phyloP scores from a whole-genome alignment of 1,140 invertebrate species.

The Drosophila lacteicornis region DNA sequence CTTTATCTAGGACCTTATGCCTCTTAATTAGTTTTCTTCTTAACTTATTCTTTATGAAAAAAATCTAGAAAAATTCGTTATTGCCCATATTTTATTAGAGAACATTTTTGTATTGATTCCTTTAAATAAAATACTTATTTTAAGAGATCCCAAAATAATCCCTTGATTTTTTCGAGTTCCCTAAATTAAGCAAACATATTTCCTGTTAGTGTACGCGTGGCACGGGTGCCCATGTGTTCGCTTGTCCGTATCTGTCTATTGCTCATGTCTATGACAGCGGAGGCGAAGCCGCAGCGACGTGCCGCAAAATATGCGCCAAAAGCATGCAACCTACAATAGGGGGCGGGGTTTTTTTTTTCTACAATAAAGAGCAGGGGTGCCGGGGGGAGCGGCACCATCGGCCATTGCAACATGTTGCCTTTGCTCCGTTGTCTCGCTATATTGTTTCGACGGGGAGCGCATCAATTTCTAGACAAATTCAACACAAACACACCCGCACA shows the following conservation, averaged over 20 bases:
- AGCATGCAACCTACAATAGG: constrained; percentile 58
- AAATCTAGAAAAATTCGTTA: too few species aligned
- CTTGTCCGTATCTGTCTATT: constrained; percentile 45
- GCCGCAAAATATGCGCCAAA: constrained; percentile 68
- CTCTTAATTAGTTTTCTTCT: too few species aligned
- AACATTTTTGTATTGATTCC: too few species aligned
- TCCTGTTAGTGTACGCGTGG: constrained; percentile 5
- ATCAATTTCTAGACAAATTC: constrained; percentile 79
- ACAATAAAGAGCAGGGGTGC: neutral
- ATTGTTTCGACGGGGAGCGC: constrained; percentile 68
- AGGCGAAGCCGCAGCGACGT: constrained; percentile 61
- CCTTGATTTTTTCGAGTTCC: rapidly evolving
- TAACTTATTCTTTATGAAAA: too few species aligned
- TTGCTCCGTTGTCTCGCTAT: constrained; percentile 50
- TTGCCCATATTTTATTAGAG: too few species aligned
- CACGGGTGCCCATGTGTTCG: constrained; percentile 29
- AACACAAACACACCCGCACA: constrained; percentile 51
- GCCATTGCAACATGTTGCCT: constrained; percentile 75
- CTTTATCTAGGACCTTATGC: too few species aligned
- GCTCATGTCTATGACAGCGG: constrained; percentile 62
- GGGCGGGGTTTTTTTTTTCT: constrained; percentile 13
- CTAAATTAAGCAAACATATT: neutral
- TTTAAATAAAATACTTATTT: too few species aligned
- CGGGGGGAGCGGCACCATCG: constrained; percentile 15
- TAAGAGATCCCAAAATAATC: neutral